Evolutionary conservation across 2,113 vertebrate species (phyloP), one percentile per base, ranked within the genome.

Genomic region (Sander vitreus): DNA sequence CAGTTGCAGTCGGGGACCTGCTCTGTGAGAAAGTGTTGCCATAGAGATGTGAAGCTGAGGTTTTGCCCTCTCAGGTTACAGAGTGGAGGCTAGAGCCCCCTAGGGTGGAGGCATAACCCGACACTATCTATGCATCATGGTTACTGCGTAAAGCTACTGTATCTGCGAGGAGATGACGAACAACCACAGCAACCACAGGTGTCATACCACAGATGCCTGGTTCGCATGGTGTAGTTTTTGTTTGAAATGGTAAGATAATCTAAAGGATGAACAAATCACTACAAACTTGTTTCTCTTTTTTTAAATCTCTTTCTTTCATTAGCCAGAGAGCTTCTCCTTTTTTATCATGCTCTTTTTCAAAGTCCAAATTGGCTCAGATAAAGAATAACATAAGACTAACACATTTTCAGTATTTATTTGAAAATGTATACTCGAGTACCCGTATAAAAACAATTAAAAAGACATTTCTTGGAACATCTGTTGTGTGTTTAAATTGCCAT

Each of bases 51-150:
- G 48, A 68, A 23, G 73, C 72, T 23, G 74, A 70, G 30, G 33
- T 78, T 83, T 58, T 67, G 51, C 47, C 39, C 36, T 75, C 81
- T 87, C 74, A 39, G 76, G 62, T 85, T 76, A 78, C 79, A 76
- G 51, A 74, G 51, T 39, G 45, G 43, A 79, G 64, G 63, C 51
- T 62, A 50, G 15, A 74, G 58, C 63, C n/a, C 83, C 53, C 43
- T 2, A 5, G 77, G 66, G 70, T 7, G 33, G 33, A 5, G 33
- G 36, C 57, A 47, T 16, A 66, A 63, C 59, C 36, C 4, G 2
- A 47, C 7, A 0, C 6, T 23, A 59, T 73, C 66, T 55, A 3
- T 7, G 30, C 18, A 77, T 60, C 74, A 10, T 6, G 9, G 45
- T 36, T 65, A 70, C 19, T 1, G 21, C 45, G 70, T 47, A 47